phyloP scores from a whole-genome alignment of 2,113 vertebrate species.

The Craseonycteris thonglongyai region DNA sequence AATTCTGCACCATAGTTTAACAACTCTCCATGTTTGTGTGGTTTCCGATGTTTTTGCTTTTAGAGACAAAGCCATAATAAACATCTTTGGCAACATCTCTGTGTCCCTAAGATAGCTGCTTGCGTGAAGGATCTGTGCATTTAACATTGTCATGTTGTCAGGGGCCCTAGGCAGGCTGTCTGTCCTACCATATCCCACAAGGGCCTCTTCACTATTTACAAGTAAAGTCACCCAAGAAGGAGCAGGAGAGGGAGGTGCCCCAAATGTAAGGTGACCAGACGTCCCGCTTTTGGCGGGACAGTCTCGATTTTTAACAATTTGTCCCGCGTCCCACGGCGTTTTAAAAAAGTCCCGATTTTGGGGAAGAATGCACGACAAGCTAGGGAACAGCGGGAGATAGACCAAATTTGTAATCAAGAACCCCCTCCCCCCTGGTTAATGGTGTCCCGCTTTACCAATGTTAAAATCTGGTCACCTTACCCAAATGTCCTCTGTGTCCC shows the following conservation, averaged over 20 bases:
- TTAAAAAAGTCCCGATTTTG: no score
- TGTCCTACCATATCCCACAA: background rate
- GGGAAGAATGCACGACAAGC: no score
- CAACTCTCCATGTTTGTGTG: background rate
- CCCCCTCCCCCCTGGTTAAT: no score
- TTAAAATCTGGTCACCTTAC: no score
- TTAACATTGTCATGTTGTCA: background rate
- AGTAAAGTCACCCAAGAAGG: background rate
- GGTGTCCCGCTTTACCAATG: no score
- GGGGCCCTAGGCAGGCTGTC: background rate
- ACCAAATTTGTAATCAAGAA: no score
- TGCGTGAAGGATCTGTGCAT: no score
- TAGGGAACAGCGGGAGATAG: no score
- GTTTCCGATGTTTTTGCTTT: background rate
- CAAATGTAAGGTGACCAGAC: no score
- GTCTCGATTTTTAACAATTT: no score
- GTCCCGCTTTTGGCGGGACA: no score
- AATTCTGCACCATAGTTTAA: background rate
- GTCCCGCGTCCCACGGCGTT: no score
- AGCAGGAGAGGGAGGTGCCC: background rate
- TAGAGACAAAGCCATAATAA: background rate
- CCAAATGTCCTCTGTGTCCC: background rate
- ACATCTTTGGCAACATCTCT: background rate
- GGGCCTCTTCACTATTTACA: background rate
- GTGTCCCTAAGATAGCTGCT: background rate